These are phyloP conservation scores for Bibio marci DNA, from an alignment of 2,888 invertebrate species.

Conservation along the genomic window DNA sequence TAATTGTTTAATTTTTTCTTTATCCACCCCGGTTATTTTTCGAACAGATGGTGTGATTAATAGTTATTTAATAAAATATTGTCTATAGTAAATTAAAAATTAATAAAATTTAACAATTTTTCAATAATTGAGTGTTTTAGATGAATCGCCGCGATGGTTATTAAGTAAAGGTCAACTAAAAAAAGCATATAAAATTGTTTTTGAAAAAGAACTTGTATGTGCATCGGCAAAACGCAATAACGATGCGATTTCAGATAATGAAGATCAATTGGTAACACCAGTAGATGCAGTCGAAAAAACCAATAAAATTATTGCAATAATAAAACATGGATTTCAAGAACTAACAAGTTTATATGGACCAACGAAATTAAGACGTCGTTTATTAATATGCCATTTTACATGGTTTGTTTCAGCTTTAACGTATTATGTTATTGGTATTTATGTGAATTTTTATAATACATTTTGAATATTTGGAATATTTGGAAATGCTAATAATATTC, in stretches of 20 bases:
- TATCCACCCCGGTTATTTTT: too few species aligned
- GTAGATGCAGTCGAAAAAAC: neutral
- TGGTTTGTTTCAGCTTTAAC: constrained; percentile 1
- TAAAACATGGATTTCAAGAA: neutral
- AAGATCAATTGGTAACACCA: neutral
- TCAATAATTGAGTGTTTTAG: constrained; percentile 5
- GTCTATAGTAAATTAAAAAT: too few species aligned
- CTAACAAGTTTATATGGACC: constrained; percentile 1
- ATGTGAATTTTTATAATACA: neutral
- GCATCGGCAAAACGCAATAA: neutral
- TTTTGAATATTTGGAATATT: neutral
- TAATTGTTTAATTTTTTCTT: too few species aligned
- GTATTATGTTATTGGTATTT: constrained; percentile 2
- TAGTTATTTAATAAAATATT: too few species aligned
- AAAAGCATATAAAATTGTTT: constrained; percentile 17
- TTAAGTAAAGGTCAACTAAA: constrained; percentile 21
- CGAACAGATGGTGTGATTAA: too few species aligned
- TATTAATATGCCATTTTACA: constrained; percentile 2
- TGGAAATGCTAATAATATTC: neutral
- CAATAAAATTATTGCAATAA: neutral
- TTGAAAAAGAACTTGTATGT: neutral
- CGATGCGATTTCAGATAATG: neutral
- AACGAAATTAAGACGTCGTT: neutral
- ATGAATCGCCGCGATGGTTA: constrained; percentile 26
- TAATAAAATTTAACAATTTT: too few species aligned